Conservation (phyloP, 1,140 invertebrate species). For the Homalodisca vitripennis region DNA sequence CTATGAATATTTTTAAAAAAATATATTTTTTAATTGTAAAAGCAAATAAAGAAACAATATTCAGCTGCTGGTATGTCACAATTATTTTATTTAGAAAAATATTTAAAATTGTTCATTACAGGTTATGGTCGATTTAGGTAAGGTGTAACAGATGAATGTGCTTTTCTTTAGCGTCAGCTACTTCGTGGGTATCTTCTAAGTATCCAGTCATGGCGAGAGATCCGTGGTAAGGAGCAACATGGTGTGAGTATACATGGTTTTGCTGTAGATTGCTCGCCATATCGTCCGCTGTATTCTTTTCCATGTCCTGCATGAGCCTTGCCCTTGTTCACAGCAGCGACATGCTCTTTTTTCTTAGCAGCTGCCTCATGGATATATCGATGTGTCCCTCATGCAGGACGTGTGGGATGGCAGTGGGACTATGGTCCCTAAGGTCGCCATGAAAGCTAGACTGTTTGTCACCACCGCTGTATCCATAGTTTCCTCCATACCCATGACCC, state of each 20-base stretch:
- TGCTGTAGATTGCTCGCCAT: not conserved
- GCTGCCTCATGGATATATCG: conserved; percentile 33
- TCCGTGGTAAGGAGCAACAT: conserved; percentile 27
- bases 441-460: too few species aligned
- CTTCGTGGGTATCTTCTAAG: conserved; percentile 35
- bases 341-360: conserved; percentile 37
- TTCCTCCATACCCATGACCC: too few species aligned
- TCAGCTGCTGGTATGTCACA: too few species aligned
- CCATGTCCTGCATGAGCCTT: not conserved
- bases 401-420: too few species aligned
- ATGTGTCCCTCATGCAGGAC: conserved; percentile 25
- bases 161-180: conserved; percentile 39
- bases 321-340: conserved; percentile 25
- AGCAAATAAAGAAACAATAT: too few species aligned
- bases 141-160: too few species aligned
- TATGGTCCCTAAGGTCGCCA: not conserved
- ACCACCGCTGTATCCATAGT: too few species aligned
- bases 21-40: too few species aligned
- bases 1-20: too few species aligned
- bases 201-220: conserved; percentile 27
- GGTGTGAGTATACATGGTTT: not conserved
- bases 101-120: too few species aligned
- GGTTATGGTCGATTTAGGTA: too few species aligned
- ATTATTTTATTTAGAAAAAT: too few species aligned
- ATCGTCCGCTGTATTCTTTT: not conserved